Evolutionary conservation across 1,140 invertebrate species (phyloP).

Genomic region (Dinoponera quadriceps): DNA sequence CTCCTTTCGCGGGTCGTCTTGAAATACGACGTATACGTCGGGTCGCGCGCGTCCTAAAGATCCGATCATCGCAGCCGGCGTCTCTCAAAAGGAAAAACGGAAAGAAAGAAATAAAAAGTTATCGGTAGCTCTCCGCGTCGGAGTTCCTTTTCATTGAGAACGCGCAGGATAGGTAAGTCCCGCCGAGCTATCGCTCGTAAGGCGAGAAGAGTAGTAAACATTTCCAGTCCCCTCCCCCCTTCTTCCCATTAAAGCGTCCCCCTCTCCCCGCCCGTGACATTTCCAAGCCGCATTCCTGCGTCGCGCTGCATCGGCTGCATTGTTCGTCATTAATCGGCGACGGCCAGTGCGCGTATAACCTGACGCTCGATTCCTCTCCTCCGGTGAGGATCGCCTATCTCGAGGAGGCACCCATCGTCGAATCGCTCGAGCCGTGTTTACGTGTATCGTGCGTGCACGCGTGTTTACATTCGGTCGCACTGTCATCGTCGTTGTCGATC

Average conservation of each 20-base stretch:
- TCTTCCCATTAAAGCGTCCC: slow-evolving; percentile 1
- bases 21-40: no score
- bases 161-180: slow-evolving; percentile 1
- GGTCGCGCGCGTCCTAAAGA: no score
- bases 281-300: slow-evolving; percentile 44
- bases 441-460: not conserved
- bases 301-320: slow-evolving; percentile 4
- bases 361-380: slow-evolving; percentile 3
- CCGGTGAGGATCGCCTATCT: slow-evolving; percentile 30
- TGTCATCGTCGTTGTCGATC: not conserved
- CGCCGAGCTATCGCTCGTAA: not conserved
- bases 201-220: slow-evolving; percentile 38
- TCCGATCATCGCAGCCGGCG: no score
- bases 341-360: slow-evolving; percentile 13
- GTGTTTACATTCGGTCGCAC: slow-evolving; percentile 12
- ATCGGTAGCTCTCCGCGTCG: not conserved
- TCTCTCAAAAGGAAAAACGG: no score
- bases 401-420: slow-evolving; percentile 2
- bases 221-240: not conserved
- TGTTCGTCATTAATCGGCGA: slow-evolving; percentile 58
- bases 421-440: not conserved
- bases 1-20: no score
- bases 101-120: not conserved
- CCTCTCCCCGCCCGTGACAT: slow-evolving; percentile 53
- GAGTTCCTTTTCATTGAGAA: slow-evolving; percentile 21